Conservation (phyloP, 2,797 vertebrate species). For the Crypturellus tataupa region DNA sequence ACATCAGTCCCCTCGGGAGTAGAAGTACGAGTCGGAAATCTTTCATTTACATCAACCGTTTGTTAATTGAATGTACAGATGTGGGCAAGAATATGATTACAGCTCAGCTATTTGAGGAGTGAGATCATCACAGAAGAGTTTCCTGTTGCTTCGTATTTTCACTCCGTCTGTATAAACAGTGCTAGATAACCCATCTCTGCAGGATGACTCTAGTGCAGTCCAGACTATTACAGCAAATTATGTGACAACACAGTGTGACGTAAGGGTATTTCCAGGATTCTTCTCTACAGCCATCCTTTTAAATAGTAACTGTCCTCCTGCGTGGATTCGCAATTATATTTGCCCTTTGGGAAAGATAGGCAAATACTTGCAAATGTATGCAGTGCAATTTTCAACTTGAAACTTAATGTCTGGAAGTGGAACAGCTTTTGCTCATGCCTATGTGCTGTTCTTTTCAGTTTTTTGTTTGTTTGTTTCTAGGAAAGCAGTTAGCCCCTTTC, state of each 20-base stretch:
- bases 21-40: neutral
- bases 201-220: fast-evolving
- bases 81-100: neutral
- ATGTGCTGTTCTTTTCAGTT: neutral
- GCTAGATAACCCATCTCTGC: neutral
- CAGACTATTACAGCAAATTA: neutral
- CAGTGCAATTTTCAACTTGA: neutral
- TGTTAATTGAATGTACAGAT: neutral
- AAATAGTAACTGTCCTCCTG: neutral
- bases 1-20: neutral
- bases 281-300: neutral
- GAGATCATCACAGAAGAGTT: neutral
- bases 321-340: neutral
- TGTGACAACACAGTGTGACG: neutral
- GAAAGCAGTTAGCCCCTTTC: neutral
- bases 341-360: neutral
- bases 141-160: neutral
- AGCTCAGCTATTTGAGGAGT: neutral
- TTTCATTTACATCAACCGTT: neutral
- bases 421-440: neutral
- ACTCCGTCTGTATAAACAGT: neutral
- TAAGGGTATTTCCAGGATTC: neutral
- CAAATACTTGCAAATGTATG: neutral
- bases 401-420: neutral
- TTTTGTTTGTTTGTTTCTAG: neutral